phyloP scores from a whole-genome alignment of 2,113 vertebrate genomes.

The Ctenodactylus gundi region DNA sequence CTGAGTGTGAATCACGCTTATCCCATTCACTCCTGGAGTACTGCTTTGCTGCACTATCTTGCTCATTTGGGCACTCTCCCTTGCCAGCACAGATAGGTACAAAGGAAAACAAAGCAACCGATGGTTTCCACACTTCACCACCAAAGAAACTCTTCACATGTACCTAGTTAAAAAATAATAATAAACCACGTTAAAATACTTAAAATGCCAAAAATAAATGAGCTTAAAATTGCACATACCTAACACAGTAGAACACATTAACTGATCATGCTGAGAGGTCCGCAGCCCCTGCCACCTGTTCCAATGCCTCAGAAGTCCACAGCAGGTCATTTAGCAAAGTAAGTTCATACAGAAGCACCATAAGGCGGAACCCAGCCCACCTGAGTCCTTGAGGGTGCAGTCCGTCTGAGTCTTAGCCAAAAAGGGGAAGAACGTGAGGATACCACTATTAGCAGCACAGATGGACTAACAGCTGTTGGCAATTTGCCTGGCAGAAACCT shows the following conservation, averaged over 20 bases:
- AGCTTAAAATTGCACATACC: background rate
- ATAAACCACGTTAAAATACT: slow-evolving; percentile 63
- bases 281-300: slow-evolving; percentile 51
- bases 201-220: slow-evolving; percentile 62
- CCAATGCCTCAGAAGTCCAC: slow-evolving; percentile 59
- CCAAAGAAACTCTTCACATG: slow-evolving; percentile 79
- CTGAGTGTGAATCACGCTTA: slow-evolving; percentile 90
- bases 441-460: background rate
- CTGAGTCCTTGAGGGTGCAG: slow-evolving; percentile 23
- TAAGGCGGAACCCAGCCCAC: background rate
- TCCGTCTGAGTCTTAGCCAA: slow-evolving; percentile 22
- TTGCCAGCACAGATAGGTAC: slow-evolving; percentile 63
- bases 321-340: background rate
- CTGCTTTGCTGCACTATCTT: slow-evolving; percentile 88
- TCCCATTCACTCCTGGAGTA: slow-evolving; percentile 86
- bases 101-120: slow-evolving; percentile 43
- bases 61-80: slow-evolving; percentile 92
- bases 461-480: background rate
- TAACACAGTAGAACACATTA: slow-evolving; percentile 36
- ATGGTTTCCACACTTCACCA: slow-evolving; percentile 56
- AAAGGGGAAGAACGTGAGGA: background rate
- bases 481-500: slow-evolving; percentile 5
- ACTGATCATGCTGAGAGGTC: slow-evolving; percentile 50
- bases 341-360: background rate
- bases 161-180: slow-evolving; percentile 72